These are phyloP conservation scores for Stomorhina lunata DNA, from an alignment of 2,888 invertebrate species.

Conservation along the genomic window DNA sequence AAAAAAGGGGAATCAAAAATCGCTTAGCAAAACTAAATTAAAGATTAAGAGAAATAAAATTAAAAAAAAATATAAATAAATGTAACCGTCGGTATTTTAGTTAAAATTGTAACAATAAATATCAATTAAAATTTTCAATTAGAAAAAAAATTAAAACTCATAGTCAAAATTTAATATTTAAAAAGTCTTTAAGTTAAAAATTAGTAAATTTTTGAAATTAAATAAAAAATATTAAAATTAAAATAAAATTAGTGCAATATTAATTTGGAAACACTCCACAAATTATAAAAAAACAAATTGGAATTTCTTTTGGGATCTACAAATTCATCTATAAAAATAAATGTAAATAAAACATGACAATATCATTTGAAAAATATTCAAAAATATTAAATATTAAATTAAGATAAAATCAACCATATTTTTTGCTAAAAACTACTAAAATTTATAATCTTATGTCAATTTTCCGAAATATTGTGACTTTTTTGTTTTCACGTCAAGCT, in stretches of 20 bases:
- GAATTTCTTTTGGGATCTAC: no score
- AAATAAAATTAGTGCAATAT: background rate
- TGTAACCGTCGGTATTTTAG: background rate
- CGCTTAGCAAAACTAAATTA: conserved; percentile 33
- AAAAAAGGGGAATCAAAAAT: conserved; percentile 39
- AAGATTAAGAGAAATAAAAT: background rate
- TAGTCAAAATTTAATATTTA: background rate
- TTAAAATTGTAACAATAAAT: background rate
- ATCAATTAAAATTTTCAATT: conserved; percentile 26
- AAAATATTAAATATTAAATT: no score
- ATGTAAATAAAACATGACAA: no score
- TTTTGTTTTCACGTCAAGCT: no score
- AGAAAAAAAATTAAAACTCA: background rate
- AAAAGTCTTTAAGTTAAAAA: background rate
- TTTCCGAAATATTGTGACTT: no score
- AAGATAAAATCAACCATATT: no score
- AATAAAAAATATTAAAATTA: background rate
- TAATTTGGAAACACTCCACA: no score
- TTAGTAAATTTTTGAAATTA: background rate
- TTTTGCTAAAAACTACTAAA: no score
- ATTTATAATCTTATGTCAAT: no score
- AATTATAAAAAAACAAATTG: no score
- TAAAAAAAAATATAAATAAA: background rate
- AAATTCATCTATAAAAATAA: no score
- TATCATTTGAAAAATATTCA: no score